A percentile compares a stretch with the other conserved stretches of the same genome.
Conservation (phyloP, 2,888 invertebrate species). For the Myathropa florea region DNA sequence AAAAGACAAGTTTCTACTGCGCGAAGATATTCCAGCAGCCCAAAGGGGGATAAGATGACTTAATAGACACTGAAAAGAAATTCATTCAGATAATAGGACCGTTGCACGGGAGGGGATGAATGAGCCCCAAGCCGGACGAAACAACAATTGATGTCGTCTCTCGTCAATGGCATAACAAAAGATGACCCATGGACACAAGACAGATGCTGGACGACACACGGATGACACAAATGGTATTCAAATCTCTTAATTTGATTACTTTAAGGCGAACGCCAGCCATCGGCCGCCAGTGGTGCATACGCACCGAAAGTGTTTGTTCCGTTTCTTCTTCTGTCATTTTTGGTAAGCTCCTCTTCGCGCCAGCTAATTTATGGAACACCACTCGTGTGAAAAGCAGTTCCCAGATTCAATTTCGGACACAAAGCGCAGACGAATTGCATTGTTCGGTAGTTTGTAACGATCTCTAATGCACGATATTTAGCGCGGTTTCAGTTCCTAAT, state of each 20-base stretch:
- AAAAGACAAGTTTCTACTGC: conserved; percentile 17
- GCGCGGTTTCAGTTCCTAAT: conserved; percentile 45
- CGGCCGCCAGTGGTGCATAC: background rate
- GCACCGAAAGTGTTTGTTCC: conserved; percentile 10
- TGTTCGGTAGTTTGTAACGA: conserved; percentile 25
- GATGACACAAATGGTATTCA: conserved; percentile 51
- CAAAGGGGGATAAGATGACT: conserved; percentile 11
- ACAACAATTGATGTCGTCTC: conserved; percentile 55
- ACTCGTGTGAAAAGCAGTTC: conserved; percentile 51
- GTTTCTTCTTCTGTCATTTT: background rate
- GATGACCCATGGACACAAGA: conserved; percentile 22
- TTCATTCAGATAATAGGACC: conserved; percentile 11
- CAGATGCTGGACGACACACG: conserved; percentile 22
- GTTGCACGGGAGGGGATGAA: conserved; percentile 31
- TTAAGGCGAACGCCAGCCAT: conserved; percentile 15
- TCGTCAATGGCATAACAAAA: conserved; percentile 59
- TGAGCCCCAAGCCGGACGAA: conserved; percentile 59
- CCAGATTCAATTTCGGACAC: conserved; percentile 29
- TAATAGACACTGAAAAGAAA: conserved; percentile 55
- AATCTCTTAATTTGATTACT: conserved; percentile 64
- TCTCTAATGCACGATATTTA: conserved; percentile 5
- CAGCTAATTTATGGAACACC: conserved; percentile 59
- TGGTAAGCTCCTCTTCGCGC: background rate
- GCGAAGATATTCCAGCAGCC: background rate
- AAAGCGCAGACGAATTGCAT: conserved; percentile 29